Evolutionary conservation across 2,113 vertebrate genomes (phyloP), one percentile per base, ranked within the genome.

Genomic region (Peromyscus californicus): DNA sequence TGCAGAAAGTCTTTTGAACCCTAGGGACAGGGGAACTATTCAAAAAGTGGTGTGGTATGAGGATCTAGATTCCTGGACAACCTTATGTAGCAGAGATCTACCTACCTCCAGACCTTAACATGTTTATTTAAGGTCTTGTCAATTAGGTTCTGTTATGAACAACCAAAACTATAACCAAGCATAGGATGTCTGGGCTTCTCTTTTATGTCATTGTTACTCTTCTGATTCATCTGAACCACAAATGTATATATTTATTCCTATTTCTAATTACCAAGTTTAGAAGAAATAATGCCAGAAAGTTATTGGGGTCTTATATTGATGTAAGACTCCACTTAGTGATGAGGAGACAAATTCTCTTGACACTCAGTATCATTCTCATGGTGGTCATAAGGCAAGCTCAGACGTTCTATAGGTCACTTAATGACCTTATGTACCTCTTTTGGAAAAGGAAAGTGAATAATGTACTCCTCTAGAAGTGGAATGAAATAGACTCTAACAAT

Each of bases 401-500:
- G 33, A 89, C 7, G 22, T 48, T 87, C 45, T 51, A 63, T 5
- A 89, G 57, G 88, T 90, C 31, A 85, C 67, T 93, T 79, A 39
- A 88, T 75, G 45, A 54, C 57, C 36, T 24, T n/a, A 91, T 11
- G 6, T 89, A 84, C 22, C 33, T 80, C 74, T 75, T 89, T 92
- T 83, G 54, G 31, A 74, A 90, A 78, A 90, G 16, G 24, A 92
- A 93, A 90, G 42, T 65, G 54, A 63, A 75, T 70, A 80, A 76
- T 82, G 26, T 70, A 72, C 51, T 69, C 89, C 2, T n/a, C 24
- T 86, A 57, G n/a, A 95, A 95, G 13, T 88, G 4, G 31, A 94
- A 83, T 82, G 54, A 42, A 97, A 93, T 2, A 93, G 51, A 74
- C 45, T 72, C 84, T 89, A 39, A 90, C 31, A 31, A 95, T 97